Evolutionary conservation across 2,888 invertebrate genomes (phyloP), one percentile per base, ranked within the genome.

Genomic region (Himalopsyche kuldschensis): DNA sequence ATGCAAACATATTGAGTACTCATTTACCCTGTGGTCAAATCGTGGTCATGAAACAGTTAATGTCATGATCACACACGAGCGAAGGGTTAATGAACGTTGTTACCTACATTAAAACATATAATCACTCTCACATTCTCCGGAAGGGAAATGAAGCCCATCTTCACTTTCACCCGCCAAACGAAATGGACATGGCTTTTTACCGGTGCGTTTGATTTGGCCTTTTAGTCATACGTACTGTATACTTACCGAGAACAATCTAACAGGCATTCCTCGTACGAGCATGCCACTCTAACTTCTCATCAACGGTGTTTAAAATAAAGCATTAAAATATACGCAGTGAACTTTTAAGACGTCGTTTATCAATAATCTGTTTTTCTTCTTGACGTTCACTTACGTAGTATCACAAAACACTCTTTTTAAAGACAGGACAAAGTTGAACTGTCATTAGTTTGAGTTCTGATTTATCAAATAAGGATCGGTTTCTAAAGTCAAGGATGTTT

Each of bases 151-250:
- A 41, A 15, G 76, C 24, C 11, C 80, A 47, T 81, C 81, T 76
- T 81, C 81, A 75, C 81, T 81, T 81, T 81, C 81, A 81, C 81
- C 47, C 31, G 79, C 20, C 55, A 55, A 55, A 55, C 55, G 55
- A 55, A 55, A 55, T 55, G 55, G 20, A 55, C 55, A 55, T 55
- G n/a, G 4, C 55, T 24, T 20, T 55, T 55, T 55, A 55, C 20
- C 24, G 24, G 20, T 55, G 55, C 55, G 24, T 55, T 55, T 55
- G 20, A 41, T 41, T 55, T 55, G n/a, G 55, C 24, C 24, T 24
- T 55, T 55, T 55, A 55, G 24, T 24, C 55, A 55, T 20, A 55
- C 24, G 20, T 15, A 41, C 55, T 20, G 10, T 55, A 41, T 15
- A 41, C 41, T 41, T 41, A 41, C 41, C 15, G 41, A 41, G 41